Conservation (phyloP, 2,888 invertebrate species). For the Apamea sordens region DNA sequence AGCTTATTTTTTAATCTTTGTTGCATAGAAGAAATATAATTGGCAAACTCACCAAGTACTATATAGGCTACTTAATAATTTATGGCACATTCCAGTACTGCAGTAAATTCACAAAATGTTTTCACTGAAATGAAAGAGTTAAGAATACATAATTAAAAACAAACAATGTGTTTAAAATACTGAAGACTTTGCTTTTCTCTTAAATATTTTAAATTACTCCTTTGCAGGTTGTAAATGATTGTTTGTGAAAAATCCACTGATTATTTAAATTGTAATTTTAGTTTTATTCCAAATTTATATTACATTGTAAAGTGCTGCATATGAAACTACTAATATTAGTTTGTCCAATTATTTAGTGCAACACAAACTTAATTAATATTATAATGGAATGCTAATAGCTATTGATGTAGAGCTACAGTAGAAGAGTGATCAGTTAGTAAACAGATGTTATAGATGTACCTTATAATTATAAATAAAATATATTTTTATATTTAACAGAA, state of each 20-base stretch:
- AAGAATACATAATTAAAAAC: not conserved
- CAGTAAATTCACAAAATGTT: not conserved
- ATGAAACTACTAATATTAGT: not conserved
- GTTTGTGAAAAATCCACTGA: not conserved
- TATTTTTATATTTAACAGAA: slow-evolving; percentile 88
- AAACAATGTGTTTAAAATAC: slow-evolving; percentile 2
- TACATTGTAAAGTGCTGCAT: not conserved
- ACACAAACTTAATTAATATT: slow-evolving; percentile 12
- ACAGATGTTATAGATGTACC: slow-evolving; percentile 18
- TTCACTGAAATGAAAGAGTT: not conserved
- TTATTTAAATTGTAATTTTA: not conserved
- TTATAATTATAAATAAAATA: slow-evolving; percentile 42
- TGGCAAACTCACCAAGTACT: not conserved
- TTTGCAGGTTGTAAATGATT: no score
- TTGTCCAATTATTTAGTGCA: slow-evolving; percentile 25
- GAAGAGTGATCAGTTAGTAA: slow-evolving; percentile 12
- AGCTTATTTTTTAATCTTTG: not conserved
- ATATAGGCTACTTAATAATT: slow-evolving; percentile 8
- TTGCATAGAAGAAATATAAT: not conserved
- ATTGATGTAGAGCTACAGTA: slow-evolving; percentile 16
- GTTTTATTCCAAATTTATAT: not conserved
- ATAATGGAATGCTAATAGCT: slow-evolving; percentile 15
- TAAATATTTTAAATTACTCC: not conserved
- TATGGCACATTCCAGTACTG: slow-evolving; percentile 4
- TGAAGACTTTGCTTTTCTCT: not conserved